phyloP scores from a whole-genome alignment of 37 sponge, comb jelly and placozoan genomes.

The Aplysina aerophoba region DNA sequence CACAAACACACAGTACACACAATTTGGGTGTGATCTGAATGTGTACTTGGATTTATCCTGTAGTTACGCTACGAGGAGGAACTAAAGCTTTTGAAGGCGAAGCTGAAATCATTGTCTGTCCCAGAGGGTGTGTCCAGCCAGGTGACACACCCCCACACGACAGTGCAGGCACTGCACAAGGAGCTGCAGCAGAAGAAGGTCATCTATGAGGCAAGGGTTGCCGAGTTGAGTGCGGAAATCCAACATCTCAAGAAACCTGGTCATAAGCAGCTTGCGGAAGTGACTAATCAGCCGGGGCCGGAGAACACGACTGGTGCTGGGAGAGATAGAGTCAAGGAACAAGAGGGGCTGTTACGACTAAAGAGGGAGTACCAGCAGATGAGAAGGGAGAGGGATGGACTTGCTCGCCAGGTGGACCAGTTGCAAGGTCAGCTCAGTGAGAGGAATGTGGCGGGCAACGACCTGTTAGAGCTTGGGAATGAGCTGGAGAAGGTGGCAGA shows the following conservation, averaged over 20 bases:
- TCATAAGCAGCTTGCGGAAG: not conserved
- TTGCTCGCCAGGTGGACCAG: not conserved
- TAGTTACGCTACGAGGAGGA: constrained; percentile 6
- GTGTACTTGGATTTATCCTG: no score
- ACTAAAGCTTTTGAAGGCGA: not conserved
- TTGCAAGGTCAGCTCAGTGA: not conserved
- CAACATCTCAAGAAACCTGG: not conserved
- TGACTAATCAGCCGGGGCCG: not conserved
- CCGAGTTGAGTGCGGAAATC: constrained; percentile 11
- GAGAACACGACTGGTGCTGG: not conserved
- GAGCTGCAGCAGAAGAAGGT: constrained; percentile 28
- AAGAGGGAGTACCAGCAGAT: constrained; percentile 9
- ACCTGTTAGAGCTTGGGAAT: not conserved
- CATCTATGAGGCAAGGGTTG: constrained; percentile 2
- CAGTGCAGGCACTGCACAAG: constrained; percentile 20
- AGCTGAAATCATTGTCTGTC: not conserved
- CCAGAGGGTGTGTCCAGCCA: not conserved
- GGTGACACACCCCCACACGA: constrained; percentile 23
- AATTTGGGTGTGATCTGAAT: no score
- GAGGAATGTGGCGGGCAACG: not conserved
- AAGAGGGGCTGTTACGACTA: not conserved
- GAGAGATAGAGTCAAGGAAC: no score
- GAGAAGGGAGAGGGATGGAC: not conserved
- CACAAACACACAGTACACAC: no score
- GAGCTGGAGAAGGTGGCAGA: not conserved